phyloP scores from a whole-genome alignment of 2,888 invertebrate genomes.

The Cerceris ruficornis region DNA sequence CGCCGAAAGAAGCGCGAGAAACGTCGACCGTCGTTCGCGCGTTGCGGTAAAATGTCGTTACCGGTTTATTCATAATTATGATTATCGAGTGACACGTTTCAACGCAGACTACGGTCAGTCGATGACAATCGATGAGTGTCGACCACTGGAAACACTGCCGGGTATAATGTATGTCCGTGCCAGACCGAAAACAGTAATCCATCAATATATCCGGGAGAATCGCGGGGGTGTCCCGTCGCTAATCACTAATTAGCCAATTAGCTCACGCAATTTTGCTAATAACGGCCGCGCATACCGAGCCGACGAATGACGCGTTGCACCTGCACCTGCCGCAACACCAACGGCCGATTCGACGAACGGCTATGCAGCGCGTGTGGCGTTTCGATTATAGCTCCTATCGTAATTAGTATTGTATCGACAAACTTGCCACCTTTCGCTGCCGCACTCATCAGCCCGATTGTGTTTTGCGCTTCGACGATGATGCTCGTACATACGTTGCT shows the following conservation, averaged over 20 bases:
- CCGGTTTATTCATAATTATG: constrained; percentile 14
- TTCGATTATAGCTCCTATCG: constrained; percentile 68
- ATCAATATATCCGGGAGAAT: constrained; percentile 66
- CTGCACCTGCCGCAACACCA: constrained; percentile 73
- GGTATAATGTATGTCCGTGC: constrained; percentile 49
- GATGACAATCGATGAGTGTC: constrained; percentile 18
- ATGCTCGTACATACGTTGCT: constrained; percentile 19
- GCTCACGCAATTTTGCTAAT: constrained; percentile 77
- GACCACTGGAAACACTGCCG: constrained; percentile 1
- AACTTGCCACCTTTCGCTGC: constrained; percentile 66
- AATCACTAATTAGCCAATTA: constrained; percentile 80
- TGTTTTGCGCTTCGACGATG: constrained; percentile 33
- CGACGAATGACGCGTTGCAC: constrained; percentile 72
- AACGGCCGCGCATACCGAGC: constrained; percentile 60
- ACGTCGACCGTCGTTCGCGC: neutral
- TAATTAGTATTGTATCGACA: constrained; percentile 73
- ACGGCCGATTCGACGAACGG: constrained; percentile 52
- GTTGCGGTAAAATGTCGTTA: constrained; percentile 1
- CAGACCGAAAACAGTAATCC: constrained; percentile 73
- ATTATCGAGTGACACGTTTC: constrained; percentile 19
- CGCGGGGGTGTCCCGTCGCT: constrained; percentile 65
- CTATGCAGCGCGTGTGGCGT: constrained; percentile 56
- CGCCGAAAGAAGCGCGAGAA: neutral
- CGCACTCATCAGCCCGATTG: constrained; percentile 39
- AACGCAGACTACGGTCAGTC: constrained; percentile 14